Percentiles rank a stretch among this genome's conserved stretches.
Conservation (phyloP, 37 sponge, comb jelly and placozoan species). For the Haliclona indistincta region DNA sequence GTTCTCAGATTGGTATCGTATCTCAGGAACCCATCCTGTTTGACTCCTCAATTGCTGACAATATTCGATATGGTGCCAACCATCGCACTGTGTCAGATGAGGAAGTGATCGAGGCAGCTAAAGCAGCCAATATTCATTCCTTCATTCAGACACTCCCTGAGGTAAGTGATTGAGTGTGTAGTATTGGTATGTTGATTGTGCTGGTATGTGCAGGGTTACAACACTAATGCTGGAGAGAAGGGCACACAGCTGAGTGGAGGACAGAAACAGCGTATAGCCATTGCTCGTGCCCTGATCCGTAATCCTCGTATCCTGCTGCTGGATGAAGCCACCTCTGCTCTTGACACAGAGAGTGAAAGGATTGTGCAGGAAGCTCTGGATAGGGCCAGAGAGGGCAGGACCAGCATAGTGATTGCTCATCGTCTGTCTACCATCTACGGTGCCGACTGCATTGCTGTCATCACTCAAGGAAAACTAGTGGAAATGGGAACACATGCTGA, state of each 20-base stretch:
- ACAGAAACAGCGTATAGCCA: slow-evolving; percentile 92
- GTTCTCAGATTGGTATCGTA: slow-evolving; percentile 84
- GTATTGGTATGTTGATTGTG: too few species aligned
- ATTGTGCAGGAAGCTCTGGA: slow-evolving; percentile 95
- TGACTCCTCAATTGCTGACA: slow-evolving; percentile 82
- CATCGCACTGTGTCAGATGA: slow-evolving; percentile 77
- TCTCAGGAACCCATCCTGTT: slow-evolving; percentile 90
- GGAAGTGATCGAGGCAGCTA: slow-evolving; percentile 86
- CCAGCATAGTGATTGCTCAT: slow-evolving; percentile 91
- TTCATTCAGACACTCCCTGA: slow-evolving; percentile 80
- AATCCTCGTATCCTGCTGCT: slow-evolving; percentile 87
- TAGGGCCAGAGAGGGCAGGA: slow-evolving; percentile 86
- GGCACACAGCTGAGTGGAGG: slow-evolving; percentile 91
- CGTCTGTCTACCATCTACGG: slow-evolving; percentile 90
- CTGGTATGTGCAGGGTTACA: slow-evolving; percentile 71
- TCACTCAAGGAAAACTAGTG: slow-evolving; percentile 76
- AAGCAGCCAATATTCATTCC: slow-evolving; percentile 89
- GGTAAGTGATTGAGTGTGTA: too few species aligned
- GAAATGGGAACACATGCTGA: slow-evolving; percentile 80
- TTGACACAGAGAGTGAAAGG: slow-evolving; percentile 94
- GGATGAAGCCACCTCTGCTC: slow-evolving; percentile 92
- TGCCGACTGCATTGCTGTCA: slow-evolving; percentile 85
- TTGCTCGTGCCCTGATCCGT: slow-evolving; percentile 86
- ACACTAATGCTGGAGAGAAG: slow-evolving; percentile 75
- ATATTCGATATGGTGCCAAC: slow-evolving; percentile 91